Conservation (phyloP, 2,113 vertebrate species). For the Gobiocypris rarus region DNA sequence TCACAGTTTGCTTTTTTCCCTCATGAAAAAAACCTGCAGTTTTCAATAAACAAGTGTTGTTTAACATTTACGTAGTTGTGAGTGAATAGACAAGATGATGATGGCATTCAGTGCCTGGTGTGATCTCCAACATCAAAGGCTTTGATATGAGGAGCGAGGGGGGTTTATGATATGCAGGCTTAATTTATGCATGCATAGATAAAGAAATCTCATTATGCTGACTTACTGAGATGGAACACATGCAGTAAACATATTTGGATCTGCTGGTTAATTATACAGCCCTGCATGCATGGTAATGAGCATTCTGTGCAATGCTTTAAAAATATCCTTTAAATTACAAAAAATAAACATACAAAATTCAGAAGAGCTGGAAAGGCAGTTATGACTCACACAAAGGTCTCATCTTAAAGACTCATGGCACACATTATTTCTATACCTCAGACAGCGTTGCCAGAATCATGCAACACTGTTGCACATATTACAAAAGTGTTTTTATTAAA, state of each 20-base stretch:
- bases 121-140: constrained; percentile 39
- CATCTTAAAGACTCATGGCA: background rate
- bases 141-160: background rate
- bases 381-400: constrained; percentile 17
- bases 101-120: background rate
- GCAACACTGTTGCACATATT: background rate
- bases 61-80: background rate
- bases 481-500: background rate
- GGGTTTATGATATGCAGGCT: constrained; percentile 28
- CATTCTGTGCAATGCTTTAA: background rate
- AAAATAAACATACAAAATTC: background rate
- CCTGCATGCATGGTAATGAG: background rate
- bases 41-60: constrained; percentile 25
- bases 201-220: constrained; percentile 6
- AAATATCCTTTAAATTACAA: constrained; percentile 1
- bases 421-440: background rate
- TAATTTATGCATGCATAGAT: constrained; percentile 21
- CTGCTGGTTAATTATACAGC: background rate
- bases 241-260: constrained; percentile 6
- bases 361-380: background rate
- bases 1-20: constrained; percentile 22
- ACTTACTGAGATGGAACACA: background rate
- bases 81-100: constrained; percentile 11
- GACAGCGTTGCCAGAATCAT: background rate
- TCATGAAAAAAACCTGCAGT: background rate